Evolutionary conservation across 2,888 invertebrate genomes (phyloP).

Genomic region (Hypercompe scribonia): DNA sequence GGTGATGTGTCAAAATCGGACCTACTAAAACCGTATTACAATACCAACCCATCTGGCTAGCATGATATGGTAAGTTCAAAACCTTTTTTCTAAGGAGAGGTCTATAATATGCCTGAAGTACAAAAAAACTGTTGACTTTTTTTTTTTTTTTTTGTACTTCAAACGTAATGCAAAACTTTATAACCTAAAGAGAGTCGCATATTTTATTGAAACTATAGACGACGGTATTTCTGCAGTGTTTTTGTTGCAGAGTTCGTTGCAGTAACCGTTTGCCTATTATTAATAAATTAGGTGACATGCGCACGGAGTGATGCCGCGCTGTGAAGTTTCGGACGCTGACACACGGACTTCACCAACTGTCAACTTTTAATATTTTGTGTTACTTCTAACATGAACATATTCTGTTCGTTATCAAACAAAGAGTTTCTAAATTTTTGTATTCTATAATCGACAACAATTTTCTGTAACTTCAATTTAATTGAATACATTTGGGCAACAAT

Average conservation of each 20-base stretch:
- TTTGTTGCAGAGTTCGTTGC: constrained; percentile 26
- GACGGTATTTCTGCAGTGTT: not conserved
- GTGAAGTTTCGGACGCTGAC: constrained; percentile 47
- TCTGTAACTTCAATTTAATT: too few species aligned
- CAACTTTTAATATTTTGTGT: constrained; percentile 20
- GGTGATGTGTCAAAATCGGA: too few species aligned
- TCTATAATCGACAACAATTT: too few species aligned
- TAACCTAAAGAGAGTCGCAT: not conserved
- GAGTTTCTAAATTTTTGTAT: not conserved
- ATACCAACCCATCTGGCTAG: too few species aligned
- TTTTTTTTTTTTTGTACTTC: too few species aligned
- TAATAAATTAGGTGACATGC: constrained; percentile 80
- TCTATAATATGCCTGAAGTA: too few species aligned
- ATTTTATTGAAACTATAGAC: not conserved
- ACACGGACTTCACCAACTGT: constrained; percentile 47
- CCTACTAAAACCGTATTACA: too few species aligned
- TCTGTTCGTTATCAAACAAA: not conserved
- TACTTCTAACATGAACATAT: not conserved
- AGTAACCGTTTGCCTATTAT: constrained; percentile 67
- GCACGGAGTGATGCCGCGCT: constrained; percentile 53
- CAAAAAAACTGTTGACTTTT: not conserved
- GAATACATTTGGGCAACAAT: too few species aligned
- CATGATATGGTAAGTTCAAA: too few species aligned
- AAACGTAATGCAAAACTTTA: not conserved
- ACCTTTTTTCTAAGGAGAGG: too few species aligned